phyloP scores from a whole-genome alignment of 2,888 invertebrate genomes.

The Philereme vetulata region DNA sequence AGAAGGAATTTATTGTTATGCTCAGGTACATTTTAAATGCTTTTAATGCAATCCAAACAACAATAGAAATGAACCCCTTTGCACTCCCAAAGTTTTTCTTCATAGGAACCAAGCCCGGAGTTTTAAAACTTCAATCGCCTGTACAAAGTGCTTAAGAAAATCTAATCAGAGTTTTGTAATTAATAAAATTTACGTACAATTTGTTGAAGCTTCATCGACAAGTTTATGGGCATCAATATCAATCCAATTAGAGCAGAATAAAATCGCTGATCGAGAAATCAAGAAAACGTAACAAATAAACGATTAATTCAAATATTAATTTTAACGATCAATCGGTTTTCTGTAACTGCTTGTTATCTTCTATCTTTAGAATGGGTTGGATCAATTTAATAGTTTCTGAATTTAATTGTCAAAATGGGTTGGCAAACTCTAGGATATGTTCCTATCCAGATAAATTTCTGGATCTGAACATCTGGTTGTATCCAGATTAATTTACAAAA shows the following conservation, averaged over 20 bases:
- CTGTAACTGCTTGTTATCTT: no score
- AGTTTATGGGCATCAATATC: constrained; percentile 32
- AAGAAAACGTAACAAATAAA: constrained; percentile 15
- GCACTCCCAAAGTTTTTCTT: constrained; percentile 21
- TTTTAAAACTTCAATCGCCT: constrained; percentile 18
- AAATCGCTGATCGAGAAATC: constrained; percentile 30
- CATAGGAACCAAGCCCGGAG: constrained; percentile 10
- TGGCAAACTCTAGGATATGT: no score
- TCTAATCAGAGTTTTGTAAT: constrained; percentile 25
- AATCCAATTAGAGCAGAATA: constrained; percentile 30
- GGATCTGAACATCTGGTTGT: no score
- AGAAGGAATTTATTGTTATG: not conserved
- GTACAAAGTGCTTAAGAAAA: constrained; percentile 23
- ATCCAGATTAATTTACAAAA: no score
- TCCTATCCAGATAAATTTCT: no score
- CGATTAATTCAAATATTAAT: not conserved
- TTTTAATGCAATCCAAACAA: constrained; percentile 13
- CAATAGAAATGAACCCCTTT: constrained; percentile 9
- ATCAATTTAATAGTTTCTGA: no score
- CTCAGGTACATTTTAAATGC: not conserved
- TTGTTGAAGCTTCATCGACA: constrained; percentile 19
- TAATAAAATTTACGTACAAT: constrained; percentile 21
- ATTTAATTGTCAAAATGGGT: no score
- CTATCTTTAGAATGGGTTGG: no score
- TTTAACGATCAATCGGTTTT: no score